Conservation (phyloP, 2,113 vertebrate genomes). For the Gasterosteus nipponicus region DNA sequence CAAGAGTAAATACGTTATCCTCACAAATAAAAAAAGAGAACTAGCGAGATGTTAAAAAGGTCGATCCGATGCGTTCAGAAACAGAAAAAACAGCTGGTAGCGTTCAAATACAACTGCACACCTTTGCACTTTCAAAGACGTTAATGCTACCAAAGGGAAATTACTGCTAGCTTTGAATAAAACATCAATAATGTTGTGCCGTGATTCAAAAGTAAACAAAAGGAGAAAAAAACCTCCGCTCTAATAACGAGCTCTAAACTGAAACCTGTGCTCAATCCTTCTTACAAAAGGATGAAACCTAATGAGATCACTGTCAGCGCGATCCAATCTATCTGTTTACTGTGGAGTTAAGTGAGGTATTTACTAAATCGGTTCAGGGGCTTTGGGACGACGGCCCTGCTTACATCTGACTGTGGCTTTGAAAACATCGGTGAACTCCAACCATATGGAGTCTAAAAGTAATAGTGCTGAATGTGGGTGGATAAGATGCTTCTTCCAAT, state of each 20-base stretch:
- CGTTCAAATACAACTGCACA: not conserved
- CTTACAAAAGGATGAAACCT: constrained; percentile 54
- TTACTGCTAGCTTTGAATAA: not conserved
- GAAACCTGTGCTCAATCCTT: constrained; percentile 50
- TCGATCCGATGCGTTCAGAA: not conserved
- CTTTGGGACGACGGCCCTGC: constrained; percentile 40
- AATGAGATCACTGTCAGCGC: constrained; percentile 60
- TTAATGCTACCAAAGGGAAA: not conserved
- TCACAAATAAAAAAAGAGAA: not conserved
- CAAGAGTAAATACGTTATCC: not conserved
- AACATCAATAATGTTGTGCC: not conserved
- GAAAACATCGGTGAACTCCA: not conserved
- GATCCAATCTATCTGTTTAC: constrained; percentile 65
- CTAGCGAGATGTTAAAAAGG: not conserved
- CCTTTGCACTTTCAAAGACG: not conserved
- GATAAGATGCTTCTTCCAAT: not conserved
- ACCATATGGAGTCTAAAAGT: constrained; percentile 1
- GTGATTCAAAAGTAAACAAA: not conserved
- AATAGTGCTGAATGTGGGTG: not conserved
- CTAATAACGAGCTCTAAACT: constrained; percentile 43
- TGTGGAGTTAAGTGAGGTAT: constrained; percentile 59
- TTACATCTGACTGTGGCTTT: constrained; percentile 26
- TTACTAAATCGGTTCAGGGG: constrained; percentile 68
- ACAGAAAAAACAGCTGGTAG: not conserved
- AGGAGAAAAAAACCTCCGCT: not conserved